phyloP scores from a whole-genome alignment of 1,140 invertebrate genomes.

The Phthorimaea operculella region DNA sequence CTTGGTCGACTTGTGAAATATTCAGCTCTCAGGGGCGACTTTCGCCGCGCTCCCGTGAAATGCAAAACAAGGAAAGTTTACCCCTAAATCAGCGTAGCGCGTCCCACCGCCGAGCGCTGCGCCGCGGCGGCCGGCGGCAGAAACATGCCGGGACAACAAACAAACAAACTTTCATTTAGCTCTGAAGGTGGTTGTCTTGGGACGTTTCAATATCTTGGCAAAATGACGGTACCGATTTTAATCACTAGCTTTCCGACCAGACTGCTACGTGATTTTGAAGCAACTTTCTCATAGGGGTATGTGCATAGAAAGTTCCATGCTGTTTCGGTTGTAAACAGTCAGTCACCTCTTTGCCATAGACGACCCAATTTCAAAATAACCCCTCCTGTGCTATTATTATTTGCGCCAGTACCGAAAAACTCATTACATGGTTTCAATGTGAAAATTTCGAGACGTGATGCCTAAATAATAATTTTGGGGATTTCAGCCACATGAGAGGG shows the following conservation, averaged over 20 bases:
- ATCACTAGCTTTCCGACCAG: background rate
- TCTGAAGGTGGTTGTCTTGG: constrained; percentile 13
- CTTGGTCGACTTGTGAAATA: constrained; percentile 52
- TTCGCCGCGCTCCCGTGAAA: constrained; percentile 44
- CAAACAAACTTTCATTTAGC: constrained; percentile 47
- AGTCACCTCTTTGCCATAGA: too few relatives aligned
- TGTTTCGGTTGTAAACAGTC: too few relatives aligned
- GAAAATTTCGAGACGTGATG: background rate
- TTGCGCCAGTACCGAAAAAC: background rate
- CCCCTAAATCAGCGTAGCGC: constrained; percentile 45
- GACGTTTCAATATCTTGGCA: constrained; percentile 15
- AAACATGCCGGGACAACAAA: constrained; percentile 32
- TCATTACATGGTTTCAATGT: background rate
- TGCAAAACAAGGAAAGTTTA: constrained; percentile 60
- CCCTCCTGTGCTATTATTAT: too few relatives aligned
- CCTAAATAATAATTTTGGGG: background rate
- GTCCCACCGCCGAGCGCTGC: background rate
- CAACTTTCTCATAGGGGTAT: too few relatives aligned
- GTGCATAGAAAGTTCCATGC: too few relatives aligned
- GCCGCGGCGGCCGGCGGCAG: constrained; percentile 21
- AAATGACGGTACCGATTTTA: background rate
- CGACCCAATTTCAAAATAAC: too few relatives aligned
- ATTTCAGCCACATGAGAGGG: background rate
- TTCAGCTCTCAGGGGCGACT: constrained; percentile 55
- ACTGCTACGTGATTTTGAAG: background rate